phyloP scores from a whole-genome alignment of 2,888 invertebrate genomes.

The Pecten maximus region DNA sequence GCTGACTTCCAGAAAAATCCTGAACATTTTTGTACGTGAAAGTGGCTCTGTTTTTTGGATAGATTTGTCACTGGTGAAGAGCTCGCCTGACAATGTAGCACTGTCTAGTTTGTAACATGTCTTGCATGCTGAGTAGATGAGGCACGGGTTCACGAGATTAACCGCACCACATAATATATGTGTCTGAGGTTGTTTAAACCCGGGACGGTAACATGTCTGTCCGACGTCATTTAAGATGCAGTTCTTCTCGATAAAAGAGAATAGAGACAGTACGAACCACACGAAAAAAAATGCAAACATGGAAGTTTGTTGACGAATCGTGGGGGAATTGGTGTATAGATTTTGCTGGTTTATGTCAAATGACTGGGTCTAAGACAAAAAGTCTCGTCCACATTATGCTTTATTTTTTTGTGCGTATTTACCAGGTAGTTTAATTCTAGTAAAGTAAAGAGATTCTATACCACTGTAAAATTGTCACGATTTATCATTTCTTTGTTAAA shows the following conservation, averaged over 20 bases:
- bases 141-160: neutral
- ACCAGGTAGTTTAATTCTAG: no score
- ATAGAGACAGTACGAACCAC: neutral
- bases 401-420: no score
- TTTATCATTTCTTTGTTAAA: no score
- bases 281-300: no score
- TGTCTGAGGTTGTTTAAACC: neutral
- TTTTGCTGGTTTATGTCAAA: no score
- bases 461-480: no score
- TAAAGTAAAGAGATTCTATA: no score
- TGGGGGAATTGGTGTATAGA: no score
- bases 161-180: neutral
- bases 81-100: neutral
- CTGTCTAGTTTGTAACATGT: neutral
- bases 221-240: neutral
- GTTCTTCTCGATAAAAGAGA: neutral
- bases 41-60: neutral
- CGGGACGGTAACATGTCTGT: neutral
- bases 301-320: no score
- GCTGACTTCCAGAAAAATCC: neutral
- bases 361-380: no score
- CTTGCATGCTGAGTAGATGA: slow-evolving; percentile 19
- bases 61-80: neutral
- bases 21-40: neutral
- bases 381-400: no score